These are phyloP conservation scores for Noctua comes DNA, from an alignment of 2,888 invertebrate genomes.

Conservation along the genomic window DNA sequence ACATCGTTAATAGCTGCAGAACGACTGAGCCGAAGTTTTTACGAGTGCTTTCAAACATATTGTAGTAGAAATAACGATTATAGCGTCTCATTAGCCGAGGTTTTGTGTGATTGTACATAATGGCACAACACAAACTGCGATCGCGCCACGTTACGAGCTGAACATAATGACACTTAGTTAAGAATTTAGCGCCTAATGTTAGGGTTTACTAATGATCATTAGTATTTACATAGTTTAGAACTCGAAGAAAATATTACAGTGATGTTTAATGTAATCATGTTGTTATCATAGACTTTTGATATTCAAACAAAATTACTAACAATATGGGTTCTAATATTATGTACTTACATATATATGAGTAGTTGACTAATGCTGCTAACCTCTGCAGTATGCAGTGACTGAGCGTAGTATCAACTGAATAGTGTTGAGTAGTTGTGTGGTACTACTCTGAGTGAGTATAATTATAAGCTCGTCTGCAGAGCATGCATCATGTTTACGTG, in stretches of 20 bases:
- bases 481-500: not conserved
- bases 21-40: slow-evolving; percentile 41
- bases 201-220: slow-evolving; percentile 10
- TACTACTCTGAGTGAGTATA: too few species aligned
- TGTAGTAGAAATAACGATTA: slow-evolving; percentile 55
- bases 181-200: not conserved
- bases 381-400: not conserved
- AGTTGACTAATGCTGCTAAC: not conserved
- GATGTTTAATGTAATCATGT: not conserved
- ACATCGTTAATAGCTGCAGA: slow-evolving; percentile 43
- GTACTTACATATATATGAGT: not conserved
- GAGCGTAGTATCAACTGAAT: not conserved
- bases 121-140: slow-evolving; percentile 7
- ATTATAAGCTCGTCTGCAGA: not conserved
- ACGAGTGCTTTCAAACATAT: slow-evolving; percentile 55
- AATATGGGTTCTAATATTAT: not conserved
- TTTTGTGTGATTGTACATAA: slow-evolving; percentile 17
- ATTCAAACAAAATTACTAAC: not conserved
- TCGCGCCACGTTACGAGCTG: slow-evolving; percentile 11
- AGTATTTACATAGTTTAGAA: slow-evolving; percentile 2
- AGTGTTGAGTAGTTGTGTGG: not conserved
- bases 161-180: slow-evolving; percentile 20
- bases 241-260: slow-evolving; percentile 10
- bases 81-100: slow-evolving; percentile 49
- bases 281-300: too few species aligned